phyloP scores from a whole-genome alignment of 2,888 invertebrate species.

The Barypeithes pellucidus region DNA sequence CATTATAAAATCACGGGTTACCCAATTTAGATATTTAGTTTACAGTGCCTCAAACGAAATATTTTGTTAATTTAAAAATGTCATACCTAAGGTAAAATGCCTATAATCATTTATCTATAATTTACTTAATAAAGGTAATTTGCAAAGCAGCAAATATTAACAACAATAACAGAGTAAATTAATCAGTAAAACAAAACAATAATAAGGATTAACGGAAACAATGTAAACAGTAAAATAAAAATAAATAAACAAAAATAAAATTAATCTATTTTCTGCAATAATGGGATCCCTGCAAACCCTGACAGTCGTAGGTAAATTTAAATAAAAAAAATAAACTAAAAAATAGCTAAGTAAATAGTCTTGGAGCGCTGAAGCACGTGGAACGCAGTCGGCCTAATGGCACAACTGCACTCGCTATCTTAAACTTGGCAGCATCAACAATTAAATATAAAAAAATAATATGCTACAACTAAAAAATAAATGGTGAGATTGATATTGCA shows the following conservation, averaged over 20 bases:
- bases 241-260: constrained; percentile 28
- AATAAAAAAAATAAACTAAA: constrained; percentile 52
- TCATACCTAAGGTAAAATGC: neutral
- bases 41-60: too few relatives aligned
- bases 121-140: constrained; percentile 8
- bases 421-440: constrained; percentile 73
- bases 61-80: neutral
- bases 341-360: constrained; percentile 65
- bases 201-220: constrained; percentile 27
- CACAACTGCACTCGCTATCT: constrained; percentile 64
- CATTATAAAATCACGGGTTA: too few relatives aligned
- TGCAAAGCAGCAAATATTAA: constrained; percentile 21
- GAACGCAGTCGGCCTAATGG: constrained; percentile 54
- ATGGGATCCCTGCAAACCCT: constrained; percentile 46
- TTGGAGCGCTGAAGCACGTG: constrained; percentile 56
- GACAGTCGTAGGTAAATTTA: constrained; percentile 49
- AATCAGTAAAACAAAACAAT: constrained; percentile 18
- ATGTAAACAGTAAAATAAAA: constrained; percentile 37
- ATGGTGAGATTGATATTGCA: constrained; percentile 66
- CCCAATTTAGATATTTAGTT: too few relatives aligned
- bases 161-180: constrained; percentile 17
- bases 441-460: constrained; percentile 64
- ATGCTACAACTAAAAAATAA: constrained; percentile 67
- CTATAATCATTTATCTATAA: constrained; percentile 12
- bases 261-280: constrained; percentile 35